phyloP scores from a whole-genome alignment of 1,140 invertebrate species.

The Euborellia annulipes region DNA sequence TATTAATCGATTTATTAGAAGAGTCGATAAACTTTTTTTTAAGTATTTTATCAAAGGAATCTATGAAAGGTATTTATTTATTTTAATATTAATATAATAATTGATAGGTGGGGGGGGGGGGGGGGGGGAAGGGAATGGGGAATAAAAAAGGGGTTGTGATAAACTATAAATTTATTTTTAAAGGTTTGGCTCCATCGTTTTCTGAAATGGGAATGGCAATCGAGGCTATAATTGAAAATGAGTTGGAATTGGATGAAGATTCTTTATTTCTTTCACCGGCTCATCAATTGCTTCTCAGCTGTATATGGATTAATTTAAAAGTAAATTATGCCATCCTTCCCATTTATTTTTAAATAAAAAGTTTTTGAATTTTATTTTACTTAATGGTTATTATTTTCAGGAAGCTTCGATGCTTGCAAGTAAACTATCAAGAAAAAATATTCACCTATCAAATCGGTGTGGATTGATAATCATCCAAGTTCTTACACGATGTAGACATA shows the following conservation, averaged over 20 bases:
- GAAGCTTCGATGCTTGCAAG: constrained; percentile 34
- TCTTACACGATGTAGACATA: constrained; percentile 54
- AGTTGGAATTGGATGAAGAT: constrained; percentile 24
- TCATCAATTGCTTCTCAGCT: constrained; percentile 50
- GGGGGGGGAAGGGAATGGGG: too few relatives aligned
- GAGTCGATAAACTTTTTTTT: constrained; percentile 26
- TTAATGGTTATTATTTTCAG: constrained; percentile 22
- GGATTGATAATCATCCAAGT: constrained; percentile 40
- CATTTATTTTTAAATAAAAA: constrained; percentile 1
- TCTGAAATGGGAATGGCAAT: constrained; percentile 40
- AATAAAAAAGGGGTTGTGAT: too few relatives aligned
- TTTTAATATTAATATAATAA: background rate
- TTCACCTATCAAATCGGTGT: constrained; percentile 28
- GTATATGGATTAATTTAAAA: constrained; percentile 65
- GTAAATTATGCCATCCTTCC: constrained; percentile 26
- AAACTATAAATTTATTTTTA: too few relatives aligned
- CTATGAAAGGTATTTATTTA: constrained; percentile 18
- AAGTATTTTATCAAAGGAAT: constrained; percentile 23
- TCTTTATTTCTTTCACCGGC: constrained; percentile 32
- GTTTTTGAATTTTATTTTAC: too few relatives aligned
- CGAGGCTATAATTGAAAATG: constrained; percentile 19
- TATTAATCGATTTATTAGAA: constrained; percentile 24
- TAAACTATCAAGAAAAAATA: constrained; percentile 23
- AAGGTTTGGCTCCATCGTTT: constrained; percentile 39
- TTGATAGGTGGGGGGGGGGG: too few relatives aligned